Evolutionary conservation across 2,888 invertebrate species (phyloP), one percentile per base, ranked within the genome.

Genomic region (Trichogramma evanescens): DNA sequence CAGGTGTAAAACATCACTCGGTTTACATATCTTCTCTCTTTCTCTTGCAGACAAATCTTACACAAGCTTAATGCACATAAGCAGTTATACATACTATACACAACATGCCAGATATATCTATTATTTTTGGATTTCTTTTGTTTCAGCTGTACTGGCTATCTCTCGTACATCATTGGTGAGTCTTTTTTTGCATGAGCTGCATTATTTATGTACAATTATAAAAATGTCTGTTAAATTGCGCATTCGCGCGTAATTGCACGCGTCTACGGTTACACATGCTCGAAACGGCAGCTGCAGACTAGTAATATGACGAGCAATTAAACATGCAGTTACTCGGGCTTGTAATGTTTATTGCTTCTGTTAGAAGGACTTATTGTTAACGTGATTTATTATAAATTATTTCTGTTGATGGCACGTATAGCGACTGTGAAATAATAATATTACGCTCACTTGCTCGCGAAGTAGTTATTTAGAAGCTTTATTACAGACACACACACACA

Each of bases 71-170:
- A 58, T 61, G 56, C 62, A 62, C 62, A 54, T 54, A 62, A 62
- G 64, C 59, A 58, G 58, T 65, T 26, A 2, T 26, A 26, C 26
- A 26, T 26, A 26, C 26, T 26, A 26, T 26, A 26, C 26, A 26
- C 26, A 26, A 26, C 26, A 26, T 26, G 26, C 3, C 3, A 26
- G 26, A 26, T 26, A 26, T 26, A 26, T 2, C 26, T 26, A 26
- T 26, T 26, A 26, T 26, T 65, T 64, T 63, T 58, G 59, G 63
- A 53, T 63, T 54, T 53, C 66, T 63, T 67, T 66, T 73, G 69
- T 75, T 75, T 70, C 72, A 76, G 75, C 70, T 66, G 68, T 73
- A 68, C 68, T 75, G 73, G 74, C 72, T 71, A 71, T 71, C 68
- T 64, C 68, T 64, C 70, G 68, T 65, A 66, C 69, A 66, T 71